Base-by-base conservation (phyloP, 2,888 invertebrate genomes). In the Calliopum simillimum region DNA sequence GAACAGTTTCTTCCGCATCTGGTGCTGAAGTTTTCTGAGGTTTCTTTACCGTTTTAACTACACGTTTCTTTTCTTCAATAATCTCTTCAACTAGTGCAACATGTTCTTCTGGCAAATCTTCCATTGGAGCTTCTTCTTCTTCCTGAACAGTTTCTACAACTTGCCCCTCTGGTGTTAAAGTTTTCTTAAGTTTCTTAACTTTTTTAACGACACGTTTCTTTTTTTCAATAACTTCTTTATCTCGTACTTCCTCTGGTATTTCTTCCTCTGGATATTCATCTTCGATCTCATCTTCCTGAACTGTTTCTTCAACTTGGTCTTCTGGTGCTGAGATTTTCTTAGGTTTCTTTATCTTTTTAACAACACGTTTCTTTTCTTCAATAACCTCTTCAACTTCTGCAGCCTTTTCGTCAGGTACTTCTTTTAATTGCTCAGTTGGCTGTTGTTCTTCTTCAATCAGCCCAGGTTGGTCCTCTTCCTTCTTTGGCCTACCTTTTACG, bases 81-180 rank as follows among this genome's bases (percentile, higher is more conserved):
- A n/a, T n/a, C n/a, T n/a, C n/a, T n/a, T n/a, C n/a, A n/a, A n/a
- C 53, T 8, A 13, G 14, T 8, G 56, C 13, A 13, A 56, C 33
- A 11, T 19, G 8, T 25, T 56, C 25, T 25, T 25, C 25, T 16
- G 53, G 44, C 43, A n/a, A n/a, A n/a, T 65, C 13, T 3, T 63
- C 49, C 5, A 33, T 55, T 12, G 51, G n/a, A n/a, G 49, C 16
- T n/a, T n/a, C n/a, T n/a, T n/a, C n/a, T 71, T 77, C 65, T 80
- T 81, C 69, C 82, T 83, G 3, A 82, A 83, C 14, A 77, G 77
- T 19, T 79, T 81, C 82, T 85, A 23, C 53, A 21, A 55, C 53
- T 44, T 55, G 53, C 12, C 56, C 44, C 44, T 65, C 55, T 1
- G 23, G 55, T 16, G 53, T 55, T 14, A 16, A 11, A 4, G 46